Evolutionary conservation across 2,888 invertebrate genomes (phyloP).

Genomic region (Limnephilus rhombicus): DNA sequence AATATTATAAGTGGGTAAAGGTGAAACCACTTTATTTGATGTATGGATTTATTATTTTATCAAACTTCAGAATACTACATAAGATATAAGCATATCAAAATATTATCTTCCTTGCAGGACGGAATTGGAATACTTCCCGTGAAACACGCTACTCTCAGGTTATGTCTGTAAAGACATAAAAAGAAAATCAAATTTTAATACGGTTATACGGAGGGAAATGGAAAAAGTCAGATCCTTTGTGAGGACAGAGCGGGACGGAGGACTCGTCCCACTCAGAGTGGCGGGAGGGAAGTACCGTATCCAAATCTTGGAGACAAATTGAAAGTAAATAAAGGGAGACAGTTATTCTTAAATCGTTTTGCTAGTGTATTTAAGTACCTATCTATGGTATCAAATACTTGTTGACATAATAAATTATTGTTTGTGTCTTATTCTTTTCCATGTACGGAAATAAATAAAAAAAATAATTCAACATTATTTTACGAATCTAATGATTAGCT

Average conservation of each 20-base stretch:
- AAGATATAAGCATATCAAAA: constrained; percentile 2
- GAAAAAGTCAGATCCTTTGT: constrained; percentile 46
- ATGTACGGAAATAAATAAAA: too few relatives aligned
- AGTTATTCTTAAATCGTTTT: constrained; percentile 51
- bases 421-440: neutral
- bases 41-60: neutral
- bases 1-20: neutral
- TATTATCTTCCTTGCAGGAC: neutral
- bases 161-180: constrained; percentile 39
- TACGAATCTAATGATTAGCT: neutral
- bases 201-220: constrained; percentile 44
- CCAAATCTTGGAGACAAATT: constrained; percentile 52
- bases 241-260: constrained; percentile 11
- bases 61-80: neutral
- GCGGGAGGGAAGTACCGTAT: constrained; percentile 30
- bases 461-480: neutral
- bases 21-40: neutral
- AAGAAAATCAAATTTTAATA: constrained; percentile 48
- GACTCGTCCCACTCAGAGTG: neutral
- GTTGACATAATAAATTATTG: neutral
- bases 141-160: constrained; percentile 20
- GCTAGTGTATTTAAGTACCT: constrained; percentile 18
- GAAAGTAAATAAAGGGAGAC: constrained; percentile 43
- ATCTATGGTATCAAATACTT: neutral
- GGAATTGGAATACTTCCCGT: neutral